Percentiles rank a stretch among this genome's conserved stretches.
Evolutionary conservation across 2,113 vertebrate species (phyloP).

Genomic region (Tyto alba): DNA sequence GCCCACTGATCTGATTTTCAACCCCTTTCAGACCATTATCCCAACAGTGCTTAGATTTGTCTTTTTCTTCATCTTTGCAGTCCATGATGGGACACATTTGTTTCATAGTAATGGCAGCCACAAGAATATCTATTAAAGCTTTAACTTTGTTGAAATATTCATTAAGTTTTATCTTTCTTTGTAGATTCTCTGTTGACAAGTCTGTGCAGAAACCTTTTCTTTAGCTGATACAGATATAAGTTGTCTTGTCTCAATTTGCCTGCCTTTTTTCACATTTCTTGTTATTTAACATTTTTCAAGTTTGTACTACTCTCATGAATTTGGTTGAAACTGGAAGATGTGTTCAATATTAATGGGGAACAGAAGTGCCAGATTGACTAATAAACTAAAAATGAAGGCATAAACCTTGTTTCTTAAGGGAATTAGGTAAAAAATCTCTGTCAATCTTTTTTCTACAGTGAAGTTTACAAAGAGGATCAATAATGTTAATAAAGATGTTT

Average conservation of each 20-base stretch:
- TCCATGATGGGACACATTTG: accelerated
- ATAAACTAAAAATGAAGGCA: background rate
- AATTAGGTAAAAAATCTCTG: background rate
- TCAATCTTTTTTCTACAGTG: background rate
- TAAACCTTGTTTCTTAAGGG: background rate
- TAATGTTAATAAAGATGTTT: background rate
- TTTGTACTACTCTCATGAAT: background rate
- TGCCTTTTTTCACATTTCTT: background rate
- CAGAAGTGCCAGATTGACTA: background rate
- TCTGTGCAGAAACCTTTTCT: background rate
- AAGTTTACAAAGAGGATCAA: background rate
- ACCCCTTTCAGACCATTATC: background rate
- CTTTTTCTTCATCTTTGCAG: background rate
- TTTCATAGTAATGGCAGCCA: background rate
- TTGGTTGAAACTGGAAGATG: background rate
- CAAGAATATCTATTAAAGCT: background rate
- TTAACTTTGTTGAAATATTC: background rate
- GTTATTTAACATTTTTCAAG: background rate
- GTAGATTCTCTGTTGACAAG: background rate
- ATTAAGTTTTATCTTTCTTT: background rate
- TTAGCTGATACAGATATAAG: background rate
- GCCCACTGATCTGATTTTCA: background rate
- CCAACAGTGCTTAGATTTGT: background rate
- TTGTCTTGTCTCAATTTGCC: background rate
- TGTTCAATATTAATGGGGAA: background rate